These are phyloP conservation scores for Acipenser transmontanus DNA, from an alignment of 2,797 vertebrate genomes.

Conservation along the genomic window DNA sequence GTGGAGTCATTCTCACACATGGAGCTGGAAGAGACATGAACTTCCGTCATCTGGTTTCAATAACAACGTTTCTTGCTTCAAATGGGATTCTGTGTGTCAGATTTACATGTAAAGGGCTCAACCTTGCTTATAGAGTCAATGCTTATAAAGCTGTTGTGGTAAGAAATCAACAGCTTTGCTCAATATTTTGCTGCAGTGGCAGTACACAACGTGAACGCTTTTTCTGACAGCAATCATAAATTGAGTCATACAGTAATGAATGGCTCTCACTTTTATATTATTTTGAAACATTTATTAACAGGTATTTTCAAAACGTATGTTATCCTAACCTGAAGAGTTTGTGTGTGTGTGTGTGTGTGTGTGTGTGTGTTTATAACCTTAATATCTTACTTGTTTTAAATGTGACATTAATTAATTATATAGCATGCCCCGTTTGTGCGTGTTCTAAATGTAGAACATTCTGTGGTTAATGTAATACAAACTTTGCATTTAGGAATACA, in stretches of 20 bases:
- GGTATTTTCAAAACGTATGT: background rate
- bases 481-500: conserved; percentile 58
- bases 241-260: no score
- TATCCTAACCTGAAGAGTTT: background rate
- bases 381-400: no score
- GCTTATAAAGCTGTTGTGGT: conserved; percentile 78
- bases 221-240: no score
- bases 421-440: background rate
- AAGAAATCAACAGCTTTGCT: conserved; percentile 31
- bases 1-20: conserved; percentile 73
- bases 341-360: no score
- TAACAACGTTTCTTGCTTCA: conserved; percentile 60
- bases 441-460: conserved; percentile 14
- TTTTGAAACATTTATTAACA: background rate
- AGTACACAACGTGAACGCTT: no score
- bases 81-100: conserved; percentile 71
- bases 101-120: conserved; percentile 87
- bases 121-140: conserved; percentile 71
- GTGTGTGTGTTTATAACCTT: background rate
- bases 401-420: background rate
- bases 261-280: no score
- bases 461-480: conserved; percentile 21
- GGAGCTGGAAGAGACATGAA: conserved; percentile 91
- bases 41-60: conserved; percentile 68
- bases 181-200: no score